These are phyloP conservation scores for Ariolimax columbianus DNA, from an alignment of 2,888 invertebrate species.

Conservation along the genomic window DNA sequence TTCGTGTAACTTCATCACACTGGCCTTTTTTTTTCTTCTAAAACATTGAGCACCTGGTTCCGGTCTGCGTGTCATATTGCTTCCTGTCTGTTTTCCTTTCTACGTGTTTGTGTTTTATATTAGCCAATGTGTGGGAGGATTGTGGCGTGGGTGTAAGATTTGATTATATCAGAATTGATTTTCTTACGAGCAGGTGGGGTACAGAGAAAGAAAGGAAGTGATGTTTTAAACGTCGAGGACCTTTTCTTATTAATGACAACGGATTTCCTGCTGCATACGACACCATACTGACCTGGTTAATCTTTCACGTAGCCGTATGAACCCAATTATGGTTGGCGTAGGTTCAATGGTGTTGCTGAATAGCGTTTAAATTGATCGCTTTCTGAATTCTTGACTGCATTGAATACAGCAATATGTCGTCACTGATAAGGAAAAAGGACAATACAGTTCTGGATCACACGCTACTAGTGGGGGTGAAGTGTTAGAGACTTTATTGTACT, in stretches of 20 bases:
- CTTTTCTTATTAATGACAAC: background rate
- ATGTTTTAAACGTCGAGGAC: background rate
- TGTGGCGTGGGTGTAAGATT: background rate
- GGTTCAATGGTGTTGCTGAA: no score
- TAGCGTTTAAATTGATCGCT: no score
- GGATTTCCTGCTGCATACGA: background rate
- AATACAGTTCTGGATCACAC: no score
- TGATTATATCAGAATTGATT: background rate
- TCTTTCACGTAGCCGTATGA: no score
- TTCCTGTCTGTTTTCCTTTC: background rate
- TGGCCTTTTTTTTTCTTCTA: background rate
- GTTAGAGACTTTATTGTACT: no score
- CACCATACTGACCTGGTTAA: background rate
- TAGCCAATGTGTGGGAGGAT: background rate
- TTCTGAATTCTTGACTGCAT: no score
- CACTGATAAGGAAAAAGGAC: no score
- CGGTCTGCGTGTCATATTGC: background rate
- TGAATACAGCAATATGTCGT: no score
- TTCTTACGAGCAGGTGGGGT: background rate
- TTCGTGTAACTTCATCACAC: background rate
- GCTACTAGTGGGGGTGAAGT: no score
- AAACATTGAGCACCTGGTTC: conserved; percentile 4
- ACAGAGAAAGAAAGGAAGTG: background rate
- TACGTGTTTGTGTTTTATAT: background rate
- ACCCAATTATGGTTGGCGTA: no score